These are phyloP conservation scores for Corticium candelabrum DNA, from an alignment of 37 sponge, comb jelly and placozoan genomes.

Conservation along the genomic window DNA sequence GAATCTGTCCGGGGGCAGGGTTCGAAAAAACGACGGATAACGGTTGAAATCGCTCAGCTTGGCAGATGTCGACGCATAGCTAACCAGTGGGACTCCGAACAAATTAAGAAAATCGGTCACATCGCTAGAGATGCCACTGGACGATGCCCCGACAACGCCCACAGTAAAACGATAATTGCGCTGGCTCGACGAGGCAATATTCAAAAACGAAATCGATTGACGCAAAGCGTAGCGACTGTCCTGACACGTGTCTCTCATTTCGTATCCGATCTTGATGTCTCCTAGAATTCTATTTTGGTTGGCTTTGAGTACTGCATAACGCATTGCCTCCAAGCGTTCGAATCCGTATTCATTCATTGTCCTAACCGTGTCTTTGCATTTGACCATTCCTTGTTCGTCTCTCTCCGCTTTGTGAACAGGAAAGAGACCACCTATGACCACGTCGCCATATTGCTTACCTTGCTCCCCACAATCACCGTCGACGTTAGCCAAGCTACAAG, in stretches of 20 bases:
- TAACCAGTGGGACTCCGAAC: constrained; percentile 62
- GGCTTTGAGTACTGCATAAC: constrained; percentile 51
- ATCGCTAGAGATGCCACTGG: constrained; percentile 43
- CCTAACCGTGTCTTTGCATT: not conserved
- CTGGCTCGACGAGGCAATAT: constrained; percentile 6
- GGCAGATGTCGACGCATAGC: constrained; percentile 73
- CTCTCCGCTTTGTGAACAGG: constrained; percentile 52
- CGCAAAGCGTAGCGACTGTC: not conserved
- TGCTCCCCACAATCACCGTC: not conserved
- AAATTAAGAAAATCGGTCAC: constrained; percentile 60
- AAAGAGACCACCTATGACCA: constrained; percentile 79
- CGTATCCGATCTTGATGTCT: not conserved
- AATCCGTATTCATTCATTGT: constrained; percentile 42
- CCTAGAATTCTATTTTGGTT: constrained; percentile 48
- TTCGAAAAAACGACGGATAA: constrained; percentile 75
- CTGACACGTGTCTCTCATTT: not conserved
- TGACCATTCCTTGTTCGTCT: not conserved
- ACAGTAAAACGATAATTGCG: constrained; percentile 24
- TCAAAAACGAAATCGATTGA: not conserved
- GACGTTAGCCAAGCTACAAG: not conserved
- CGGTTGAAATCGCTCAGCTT: constrained; percentile 55
- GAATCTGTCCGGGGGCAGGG: constrained; percentile 63
- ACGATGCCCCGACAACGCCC: constrained; percentile 69
- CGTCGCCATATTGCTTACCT: constrained; percentile 40
- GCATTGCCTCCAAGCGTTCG: constrained; percentile 66